Evolutionary conservation across 2,113 vertebrate genomes (phyloP), one percentile per base, ranked within the genome.

Genomic region (Sinocyclocheilus rhinocerous): DNA sequence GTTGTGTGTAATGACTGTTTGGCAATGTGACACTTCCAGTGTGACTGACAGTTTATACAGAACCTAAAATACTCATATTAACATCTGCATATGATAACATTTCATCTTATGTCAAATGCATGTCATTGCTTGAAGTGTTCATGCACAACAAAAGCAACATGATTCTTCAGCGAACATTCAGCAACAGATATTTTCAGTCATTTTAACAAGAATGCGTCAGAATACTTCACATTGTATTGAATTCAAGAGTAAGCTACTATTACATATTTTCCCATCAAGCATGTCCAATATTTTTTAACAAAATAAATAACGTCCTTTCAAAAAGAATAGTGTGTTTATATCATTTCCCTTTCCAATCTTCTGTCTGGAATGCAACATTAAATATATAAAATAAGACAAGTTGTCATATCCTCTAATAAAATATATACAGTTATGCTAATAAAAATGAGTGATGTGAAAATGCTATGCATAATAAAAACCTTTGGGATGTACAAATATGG

Each of bases 401-500:
- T 86, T 48, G 59, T 81, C 77, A 65, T 52, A 22, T 89, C 84
- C 86, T 81, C 29, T 81, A 85, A 89, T 90, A 89, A 91, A 90
- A 90, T 91, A 92, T 93, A 90, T 93, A 92, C 90, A 93, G 86
- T 89, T 69, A 86, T 88, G 50, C 33, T 85, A 72, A 85, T 88
- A 84, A 76, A 85, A 80, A 84, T 2, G 22, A 63, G 79, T 72
- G 24, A 57, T 81, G 39, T 69, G n/a, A 79, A 86, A 77, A 61
- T 83, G 79, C 39, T 84, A 61, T 42, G 39, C 22, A 39, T 86
- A 82, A 61, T 57, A 26, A 81, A 61, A 59, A 63, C 29, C 45
- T 26, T 75, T 55, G 3, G 42, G 42, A 48, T 77, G 70, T 80
- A 80, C 72, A 83, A 77, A 83, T 85, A 72, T 59, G 52, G 7